Conservation (phyloP, 2,888 invertebrate genomes). For the Lobophora halterata region DNA sequence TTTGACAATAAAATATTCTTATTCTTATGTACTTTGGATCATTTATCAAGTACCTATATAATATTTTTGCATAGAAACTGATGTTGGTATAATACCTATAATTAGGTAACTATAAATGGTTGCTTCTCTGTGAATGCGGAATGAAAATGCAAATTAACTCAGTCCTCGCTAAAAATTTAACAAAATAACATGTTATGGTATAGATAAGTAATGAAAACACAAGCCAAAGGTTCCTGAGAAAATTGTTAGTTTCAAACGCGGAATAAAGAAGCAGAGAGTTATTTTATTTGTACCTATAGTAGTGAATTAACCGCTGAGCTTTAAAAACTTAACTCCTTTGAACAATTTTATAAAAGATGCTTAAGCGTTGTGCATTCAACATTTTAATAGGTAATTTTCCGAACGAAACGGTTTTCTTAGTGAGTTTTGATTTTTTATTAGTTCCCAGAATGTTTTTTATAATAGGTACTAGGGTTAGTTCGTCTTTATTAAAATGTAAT, state of each 20-base stretch:
- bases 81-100: too few species aligned
- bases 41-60: too few species aligned
- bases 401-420: constrained; percentile 48
- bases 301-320: constrained; percentile 63
- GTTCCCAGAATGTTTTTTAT: constrained; percentile 7
- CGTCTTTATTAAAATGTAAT: constrained; percentile 27
- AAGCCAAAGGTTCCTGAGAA: constrained; percentile 15
- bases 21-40: too few species aligned
- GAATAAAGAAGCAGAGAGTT: constrained; percentile 37
- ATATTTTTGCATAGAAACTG: too few species aligned
- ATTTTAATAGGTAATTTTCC: constrained; percentile 52
- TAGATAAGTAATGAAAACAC: neutral
- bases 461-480: neutral
- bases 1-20: too few species aligned
- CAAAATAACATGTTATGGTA: neutral
- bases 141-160: too few species aligned
- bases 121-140: too few species aligned
- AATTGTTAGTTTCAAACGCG: constrained; percentile 23
- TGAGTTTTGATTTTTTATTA: constrained; percentile 33
- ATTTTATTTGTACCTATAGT: constrained; percentile 50
- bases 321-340: constrained; percentile 66
- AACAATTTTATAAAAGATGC: constrained; percentile 54
- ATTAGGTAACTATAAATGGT: too few species aligned
- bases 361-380: constrained; percentile 48
- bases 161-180: neutral